Base-by-base conservation (phyloP, 2,888 invertebrate genomes). In the Lepidocyrtinus sp. region DNA sequence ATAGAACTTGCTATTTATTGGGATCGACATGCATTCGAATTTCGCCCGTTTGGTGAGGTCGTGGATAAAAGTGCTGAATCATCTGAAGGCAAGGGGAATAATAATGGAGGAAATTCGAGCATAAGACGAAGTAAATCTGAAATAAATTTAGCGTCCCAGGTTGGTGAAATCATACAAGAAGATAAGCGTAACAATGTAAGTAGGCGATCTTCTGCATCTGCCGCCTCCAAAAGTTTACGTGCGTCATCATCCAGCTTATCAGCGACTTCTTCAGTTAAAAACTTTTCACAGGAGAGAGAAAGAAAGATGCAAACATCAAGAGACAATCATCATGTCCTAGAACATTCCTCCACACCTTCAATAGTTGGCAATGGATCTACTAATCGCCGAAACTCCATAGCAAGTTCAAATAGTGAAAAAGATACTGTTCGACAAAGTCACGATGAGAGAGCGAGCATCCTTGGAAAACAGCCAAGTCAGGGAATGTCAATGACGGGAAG, bases 1-100 rank as follows among this genome's bases (percentile, higher is more conserved):
- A 86, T 86, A 25, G 86, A 86, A 36, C 27, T 86, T 25, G 86
- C 86, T 0, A 26, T 86, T n/a, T 85, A 86, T 77, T 86, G 86
- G 86, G 86, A 86, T 55, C 71, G 84, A n/a, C 81, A 83, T 26
- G 83, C 86, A 22, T 82, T 68, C 36, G 82, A 82, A 70, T 75
- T 75, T 62, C 73, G 68, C 17, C 55, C 67, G 12, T 19, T 7
- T 2, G 50, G 21, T 27, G 61, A 67, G 5, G 36, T 36, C 5
- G 12, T 36, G 36, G 36, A 67, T 55, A 22, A 25, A 19, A 36
- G 24, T 65, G 62, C 12, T 26, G 27, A 69, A 2, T 64, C 26
- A 62, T 19, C 25, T 21, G 46, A 46, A 19, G 22, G n/a, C 17
- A 67, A 22, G 3, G 17, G 17, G 17, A 67, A 59, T 7, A 25